Evolutionary conservation across 2,888 invertebrate genomes (phyloP).

Genomic region (Hemicrepidius hirtus): DNA sequence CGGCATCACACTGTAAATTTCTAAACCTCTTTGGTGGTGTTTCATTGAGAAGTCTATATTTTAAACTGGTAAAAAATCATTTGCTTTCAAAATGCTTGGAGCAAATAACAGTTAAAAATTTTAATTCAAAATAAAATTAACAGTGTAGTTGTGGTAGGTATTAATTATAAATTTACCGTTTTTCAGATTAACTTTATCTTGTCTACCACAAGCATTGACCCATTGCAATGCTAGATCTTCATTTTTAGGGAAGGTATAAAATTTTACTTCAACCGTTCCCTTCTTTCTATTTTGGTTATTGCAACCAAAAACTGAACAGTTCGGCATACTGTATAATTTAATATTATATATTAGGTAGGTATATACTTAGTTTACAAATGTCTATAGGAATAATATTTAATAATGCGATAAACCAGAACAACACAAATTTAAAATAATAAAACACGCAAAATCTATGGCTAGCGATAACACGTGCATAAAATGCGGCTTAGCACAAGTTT

Average conservation of each 20-base stretch:
- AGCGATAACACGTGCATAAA: neutral
- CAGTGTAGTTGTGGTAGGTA: too few species aligned
- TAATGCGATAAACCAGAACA: too few species aligned
- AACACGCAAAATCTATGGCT: neutral
- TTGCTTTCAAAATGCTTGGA: slow-evolving; percentile 10
- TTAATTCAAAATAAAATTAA: neutral
- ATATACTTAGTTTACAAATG: too few species aligned
- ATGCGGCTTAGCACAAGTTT: neutral
- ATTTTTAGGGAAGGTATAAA: too few species aligned
- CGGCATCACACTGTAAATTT: neutral
- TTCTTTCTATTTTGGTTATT: neutral
- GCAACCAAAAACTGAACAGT: slow-evolving; percentile 5
- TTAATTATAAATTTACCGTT: too few species aligned
- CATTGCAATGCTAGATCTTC: slow-evolving; percentile 2
- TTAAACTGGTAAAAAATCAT: slow-evolving; percentile 3
- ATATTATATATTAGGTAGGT: too few species aligned
- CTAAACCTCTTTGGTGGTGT: neutral
- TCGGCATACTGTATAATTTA: neutral
- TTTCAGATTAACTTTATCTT: neutral
- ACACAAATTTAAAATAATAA: too few species aligned
- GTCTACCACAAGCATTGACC: neutral
- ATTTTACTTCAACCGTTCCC: too few species aligned
- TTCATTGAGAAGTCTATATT: neutral
- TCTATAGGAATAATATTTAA: too few species aligned
- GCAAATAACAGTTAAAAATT: slow-evolving; percentile 5